Evolutionary conservation across 2,888 invertebrate genomes (phyloP).

Genomic region (Tolmerus cingulatus): DNA sequence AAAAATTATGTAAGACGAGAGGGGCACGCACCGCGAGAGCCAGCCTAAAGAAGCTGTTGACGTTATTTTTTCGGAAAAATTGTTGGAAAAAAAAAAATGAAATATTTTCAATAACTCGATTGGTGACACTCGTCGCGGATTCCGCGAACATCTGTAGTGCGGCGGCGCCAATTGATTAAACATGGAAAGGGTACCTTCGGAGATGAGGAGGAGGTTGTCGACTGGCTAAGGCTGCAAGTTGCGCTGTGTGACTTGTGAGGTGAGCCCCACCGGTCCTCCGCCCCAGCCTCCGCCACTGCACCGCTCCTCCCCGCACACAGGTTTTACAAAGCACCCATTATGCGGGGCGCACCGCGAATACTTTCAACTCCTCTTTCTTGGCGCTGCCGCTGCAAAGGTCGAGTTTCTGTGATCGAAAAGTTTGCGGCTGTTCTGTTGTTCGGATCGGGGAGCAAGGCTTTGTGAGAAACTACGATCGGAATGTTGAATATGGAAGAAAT

Average conservation of each 20-base stretch:
- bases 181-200: neutral
- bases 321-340: neutral
- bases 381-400: conserved; percentile 5
- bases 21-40: neutral
- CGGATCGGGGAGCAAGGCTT: neutral
- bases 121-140: neutral
- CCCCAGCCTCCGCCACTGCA: neutral
- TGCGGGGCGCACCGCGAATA: neutral
- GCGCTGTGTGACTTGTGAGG: neutral
- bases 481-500: neutral
- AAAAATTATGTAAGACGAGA: neutral
- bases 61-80: neutral
- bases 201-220: neutral
- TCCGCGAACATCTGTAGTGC: conserved; percentile 32
- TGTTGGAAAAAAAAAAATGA: neutral
- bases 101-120: neutral
- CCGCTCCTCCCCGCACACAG: neutral
- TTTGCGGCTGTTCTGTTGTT: conserved; percentile 17
- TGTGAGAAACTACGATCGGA: conserved; percentile 10
- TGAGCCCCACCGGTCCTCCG: neutral
- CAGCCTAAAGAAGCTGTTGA: neutral
- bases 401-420: conserved; percentile 12
- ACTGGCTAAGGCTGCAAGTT: neutral
- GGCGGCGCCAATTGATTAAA: conserved; percentile 41
- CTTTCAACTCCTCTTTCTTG: neutral